A percentile compares a stretch with the other conserved stretches of the same genome.
Conservation (phyloP, 2,797 vertebrate species). For the Manis javanica region DNA sequence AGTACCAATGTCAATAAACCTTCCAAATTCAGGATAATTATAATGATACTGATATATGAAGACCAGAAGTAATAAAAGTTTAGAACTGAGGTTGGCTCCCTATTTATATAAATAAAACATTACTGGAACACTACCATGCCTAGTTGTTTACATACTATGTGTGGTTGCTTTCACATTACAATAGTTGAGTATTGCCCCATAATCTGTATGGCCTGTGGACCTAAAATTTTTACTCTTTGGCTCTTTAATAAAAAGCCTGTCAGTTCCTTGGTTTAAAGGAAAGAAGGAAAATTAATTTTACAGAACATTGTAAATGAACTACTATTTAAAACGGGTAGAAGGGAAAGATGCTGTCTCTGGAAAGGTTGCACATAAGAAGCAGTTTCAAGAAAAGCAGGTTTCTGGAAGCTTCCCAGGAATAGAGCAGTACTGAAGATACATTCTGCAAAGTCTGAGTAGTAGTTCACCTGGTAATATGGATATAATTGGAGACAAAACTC, state of each 20-base stretch:
- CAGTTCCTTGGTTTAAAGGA: slow-evolving; percentile 2
- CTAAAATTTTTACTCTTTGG: slow-evolving; percentile 16
- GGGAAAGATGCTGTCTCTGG: neutral
- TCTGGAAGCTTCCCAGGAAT: neutral
- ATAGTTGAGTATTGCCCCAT: neutral
- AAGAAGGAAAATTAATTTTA: slow-evolving; percentile 17
- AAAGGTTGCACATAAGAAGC: neutral
- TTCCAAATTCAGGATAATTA: neutral
- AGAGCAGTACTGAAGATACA: neutral
- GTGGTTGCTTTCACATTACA: neutral
- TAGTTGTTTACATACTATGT: neutral
- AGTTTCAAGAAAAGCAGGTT: neutral
- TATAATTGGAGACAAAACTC: neutral
- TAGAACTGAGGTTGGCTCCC: neutral
- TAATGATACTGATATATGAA: neutral
- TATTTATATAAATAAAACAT: neutral
- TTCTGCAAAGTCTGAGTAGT: neutral
- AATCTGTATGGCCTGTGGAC: neutral
- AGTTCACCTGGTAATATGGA: neutral
- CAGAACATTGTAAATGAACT: neutral
- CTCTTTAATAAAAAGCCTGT: slow-evolving; percentile 5
- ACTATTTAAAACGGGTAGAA: neutral
- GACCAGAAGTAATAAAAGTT: neutral
- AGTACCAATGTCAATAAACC: neutral
- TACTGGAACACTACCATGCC: neutral